A percentile compares a stretch with the other conserved stretches of the same genome.
These are phyloP conservation scores for Megalops atlanticus DNA, from an alignment of 2,113 vertebrate genomes.

Conservation along the genomic window DNA sequence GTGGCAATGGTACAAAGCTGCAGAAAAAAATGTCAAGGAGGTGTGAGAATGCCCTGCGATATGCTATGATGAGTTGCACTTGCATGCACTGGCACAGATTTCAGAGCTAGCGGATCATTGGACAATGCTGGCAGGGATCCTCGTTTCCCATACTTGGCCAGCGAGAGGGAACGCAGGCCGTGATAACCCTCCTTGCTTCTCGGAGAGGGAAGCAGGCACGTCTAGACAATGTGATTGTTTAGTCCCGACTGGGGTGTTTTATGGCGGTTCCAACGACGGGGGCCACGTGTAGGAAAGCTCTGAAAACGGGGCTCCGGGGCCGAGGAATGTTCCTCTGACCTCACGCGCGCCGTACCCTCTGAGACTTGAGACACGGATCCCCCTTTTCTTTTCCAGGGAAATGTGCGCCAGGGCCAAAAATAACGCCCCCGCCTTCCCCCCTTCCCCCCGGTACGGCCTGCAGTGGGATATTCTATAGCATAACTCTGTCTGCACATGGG, in stretches of 20 bases:
- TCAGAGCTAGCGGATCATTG: no score
- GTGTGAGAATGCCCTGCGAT: not conserved
- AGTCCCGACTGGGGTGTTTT: conserved; percentile 61
- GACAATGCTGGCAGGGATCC: no score
- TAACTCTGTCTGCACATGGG: conserved; percentile 22
- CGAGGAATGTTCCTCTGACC: conserved; percentile 23
- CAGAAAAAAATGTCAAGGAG: not conserved
- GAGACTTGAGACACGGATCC: not conserved
- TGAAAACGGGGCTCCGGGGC: conserved; percentile 49
- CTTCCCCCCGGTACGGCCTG: not conserved
- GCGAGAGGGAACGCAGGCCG: conserved; percentile 34
- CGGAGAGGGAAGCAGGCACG: conserved; percentile 46
- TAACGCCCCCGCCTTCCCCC: not conserved
- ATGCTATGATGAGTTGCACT: no score
- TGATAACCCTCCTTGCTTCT: conserved; percentile 43
- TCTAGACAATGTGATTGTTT: conserved; percentile 64
- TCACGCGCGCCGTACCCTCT: conserved; percentile 35
- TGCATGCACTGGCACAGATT: no score
- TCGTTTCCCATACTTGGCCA: not conserved
- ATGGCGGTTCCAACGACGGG: conserved; percentile 43
- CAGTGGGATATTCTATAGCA: conserved; percentile 21
- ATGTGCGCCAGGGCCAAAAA: conserved; percentile 19
- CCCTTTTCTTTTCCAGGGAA: conserved; percentile 3
- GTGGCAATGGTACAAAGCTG: not conserved
- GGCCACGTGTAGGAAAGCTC: conserved; percentile 58